Evolutionary conservation across 2,888 invertebrate genomes (phyloP).

Genomic region (Deilephila porcellus): DNA sequence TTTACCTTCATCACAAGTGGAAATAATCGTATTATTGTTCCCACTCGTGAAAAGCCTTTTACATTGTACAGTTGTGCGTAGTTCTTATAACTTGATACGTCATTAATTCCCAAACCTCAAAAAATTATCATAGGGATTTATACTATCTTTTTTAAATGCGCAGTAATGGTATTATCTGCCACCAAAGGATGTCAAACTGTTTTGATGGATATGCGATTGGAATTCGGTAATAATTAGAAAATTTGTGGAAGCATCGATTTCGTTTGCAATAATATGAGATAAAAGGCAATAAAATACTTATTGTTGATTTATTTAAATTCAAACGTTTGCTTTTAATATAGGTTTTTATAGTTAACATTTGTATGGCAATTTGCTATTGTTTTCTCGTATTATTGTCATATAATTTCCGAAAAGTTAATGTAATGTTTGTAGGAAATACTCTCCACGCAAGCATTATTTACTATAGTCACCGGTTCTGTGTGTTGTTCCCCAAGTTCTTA

Average conservation of each 20-base stretch:
- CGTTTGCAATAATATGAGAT: background rate
- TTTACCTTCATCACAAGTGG: background rate
- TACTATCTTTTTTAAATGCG: background rate
- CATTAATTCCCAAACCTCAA: background rate
- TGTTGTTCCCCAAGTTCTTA: too few species aligned
- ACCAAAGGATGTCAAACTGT: background rate
- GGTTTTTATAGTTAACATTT: too few species aligned
- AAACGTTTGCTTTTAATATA: background rate
- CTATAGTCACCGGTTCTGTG: too few species aligned
- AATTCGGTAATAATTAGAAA: background rate
- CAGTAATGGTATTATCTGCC: background rate
- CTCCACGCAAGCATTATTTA: too few species aligned
- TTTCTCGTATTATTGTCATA: too few species aligned
- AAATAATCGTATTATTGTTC: background rate
- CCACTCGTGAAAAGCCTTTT: background rate
- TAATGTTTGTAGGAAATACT: too few species aligned
- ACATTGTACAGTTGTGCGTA: background rate
- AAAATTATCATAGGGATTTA: background rate
- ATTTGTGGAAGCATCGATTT: too few species aligned
- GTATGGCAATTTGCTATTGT: too few species aligned
- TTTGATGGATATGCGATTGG: background rate
- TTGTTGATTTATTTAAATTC: background rate
- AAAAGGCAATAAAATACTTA: background rate
- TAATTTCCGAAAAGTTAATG: too few species aligned
- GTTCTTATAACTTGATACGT: background rate